Evolutionary conservation across 2,113 vertebrate genomes (phyloP).

Genomic region (Micronycteris hirsuta): DNA sequence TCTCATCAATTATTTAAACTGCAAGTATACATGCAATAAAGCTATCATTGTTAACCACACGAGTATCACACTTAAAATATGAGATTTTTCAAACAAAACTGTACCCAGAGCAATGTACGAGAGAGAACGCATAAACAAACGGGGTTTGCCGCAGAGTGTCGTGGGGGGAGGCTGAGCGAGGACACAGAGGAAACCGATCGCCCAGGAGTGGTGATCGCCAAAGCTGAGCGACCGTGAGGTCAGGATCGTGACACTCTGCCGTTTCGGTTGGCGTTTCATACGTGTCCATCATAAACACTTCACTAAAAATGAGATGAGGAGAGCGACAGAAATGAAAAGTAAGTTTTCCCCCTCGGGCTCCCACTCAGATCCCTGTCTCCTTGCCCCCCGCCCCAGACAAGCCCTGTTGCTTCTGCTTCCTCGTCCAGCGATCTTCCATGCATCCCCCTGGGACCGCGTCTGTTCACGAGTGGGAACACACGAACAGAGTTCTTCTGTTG

Average conservation of each 20-base stretch:
- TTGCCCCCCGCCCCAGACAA: background rate
- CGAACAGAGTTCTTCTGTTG: fast-evolving
- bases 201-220: fast-evolving
- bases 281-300: background rate
- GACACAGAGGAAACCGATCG: fast-evolving
- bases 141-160: background rate
- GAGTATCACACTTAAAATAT: background rate
- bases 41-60: background rate
- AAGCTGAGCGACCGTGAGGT: fast-evolving
- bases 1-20: background rate
- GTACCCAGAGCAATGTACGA: background rate
- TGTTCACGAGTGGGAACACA: too few species aligned
- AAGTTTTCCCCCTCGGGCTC: background rate
- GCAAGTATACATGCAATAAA: background rate
- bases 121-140: background rate
- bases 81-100: background rate
- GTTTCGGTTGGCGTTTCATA: background rate
- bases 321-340: background rate
- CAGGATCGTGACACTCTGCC: fast-evolving
- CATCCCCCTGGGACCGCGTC: background rate
- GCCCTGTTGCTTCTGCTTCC: background rate
- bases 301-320: background rate
- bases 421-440: background rate
- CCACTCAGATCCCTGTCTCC: background rate
- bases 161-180: fast-evolving